These are phyloP conservation scores for Apteryx mantelli DNA, from an alignment of 2,113 vertebrate genomes.

Conservation along the genomic window DNA sequence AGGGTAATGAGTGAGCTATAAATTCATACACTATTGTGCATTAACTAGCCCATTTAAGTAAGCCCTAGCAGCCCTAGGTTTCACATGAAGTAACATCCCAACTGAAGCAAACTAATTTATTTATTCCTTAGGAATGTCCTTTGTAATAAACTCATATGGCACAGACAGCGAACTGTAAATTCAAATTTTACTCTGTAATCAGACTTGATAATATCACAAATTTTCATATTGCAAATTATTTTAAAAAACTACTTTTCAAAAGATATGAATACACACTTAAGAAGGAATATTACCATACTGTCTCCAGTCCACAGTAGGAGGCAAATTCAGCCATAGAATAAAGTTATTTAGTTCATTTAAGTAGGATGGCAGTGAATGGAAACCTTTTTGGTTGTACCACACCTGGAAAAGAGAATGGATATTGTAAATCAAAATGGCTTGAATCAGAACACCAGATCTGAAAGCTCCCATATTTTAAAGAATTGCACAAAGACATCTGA, in stretches of 20 bases:
- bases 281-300: constrained; percentile 68
- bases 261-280: neutral
- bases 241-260: neutral
- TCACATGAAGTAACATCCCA: neutral
- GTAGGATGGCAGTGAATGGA: constrained; percentile 76
- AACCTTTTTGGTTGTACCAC: constrained; percentile 80
- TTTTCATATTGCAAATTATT: neutral
- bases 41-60: neutral
- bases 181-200: neutral
- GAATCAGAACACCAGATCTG: neutral
- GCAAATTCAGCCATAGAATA: constrained; percentile 74
- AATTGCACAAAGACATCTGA: neutral
- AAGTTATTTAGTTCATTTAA: constrained; percentile 81
- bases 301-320: constrained; percentile 65
- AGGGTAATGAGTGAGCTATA: neutral
- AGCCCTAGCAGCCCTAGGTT: neutral
- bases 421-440: neutral
- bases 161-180: neutral
- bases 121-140: neutral
- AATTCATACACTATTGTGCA: neutral
- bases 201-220: neutral
- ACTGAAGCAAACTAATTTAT: neutral
- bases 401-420: constrained; percentile 67
- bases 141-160: neutral
- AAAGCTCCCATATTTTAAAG: neutral